phyloP scores from a whole-genome alignment of 1,140 invertebrate genomes.

The Theocolax elegans region DNA sequence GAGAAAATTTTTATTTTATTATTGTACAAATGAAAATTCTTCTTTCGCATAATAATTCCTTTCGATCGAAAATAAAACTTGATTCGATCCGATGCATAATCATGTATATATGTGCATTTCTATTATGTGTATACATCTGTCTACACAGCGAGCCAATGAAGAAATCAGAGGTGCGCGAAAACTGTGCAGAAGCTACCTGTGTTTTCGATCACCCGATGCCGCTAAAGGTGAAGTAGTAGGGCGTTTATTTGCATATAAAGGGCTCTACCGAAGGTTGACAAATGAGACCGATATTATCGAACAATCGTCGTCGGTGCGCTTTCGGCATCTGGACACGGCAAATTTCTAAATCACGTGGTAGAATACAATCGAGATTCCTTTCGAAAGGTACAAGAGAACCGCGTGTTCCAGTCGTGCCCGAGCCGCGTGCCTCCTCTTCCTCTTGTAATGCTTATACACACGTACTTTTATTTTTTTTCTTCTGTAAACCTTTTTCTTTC shows the following conservation, averaged over 20 bases:
- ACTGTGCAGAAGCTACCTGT: background rate
- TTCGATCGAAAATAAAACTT: too few relatives aligned
- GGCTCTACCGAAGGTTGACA: constrained; percentile 48
- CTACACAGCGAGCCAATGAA: too few relatives aligned
- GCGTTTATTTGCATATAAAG: constrained; percentile 60
- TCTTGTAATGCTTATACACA: constrained; percentile 31
- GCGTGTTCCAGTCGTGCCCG: constrained; percentile 38
- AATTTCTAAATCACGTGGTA: constrained; percentile 42
- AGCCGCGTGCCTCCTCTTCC: constrained; percentile 36
- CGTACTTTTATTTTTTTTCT: background rate
- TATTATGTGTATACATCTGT: too few relatives aligned
- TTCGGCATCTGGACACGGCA: constrained; percentile 20
- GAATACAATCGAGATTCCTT: constrained; percentile 38
- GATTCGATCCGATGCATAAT: too few relatives aligned
- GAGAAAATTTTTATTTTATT: too few relatives aligned
- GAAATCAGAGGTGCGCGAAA: constrained; percentile 8
- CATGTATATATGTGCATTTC: too few relatives aligned
- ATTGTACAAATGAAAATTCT: too few relatives aligned
- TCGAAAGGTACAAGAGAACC: constrained; percentile 32
- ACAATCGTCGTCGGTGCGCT: constrained; percentile 56
- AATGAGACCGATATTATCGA: constrained; percentile 62
- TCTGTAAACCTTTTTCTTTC: constrained; percentile 16
- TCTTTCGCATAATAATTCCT: too few relatives aligned
- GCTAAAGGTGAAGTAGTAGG: too few relatives aligned
- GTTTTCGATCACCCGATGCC: background rate